These are phyloP conservation scores for Diarsia rubi DNA, from an alignment of 2,888 invertebrate genomes.

Conservation along the genomic window DNA sequence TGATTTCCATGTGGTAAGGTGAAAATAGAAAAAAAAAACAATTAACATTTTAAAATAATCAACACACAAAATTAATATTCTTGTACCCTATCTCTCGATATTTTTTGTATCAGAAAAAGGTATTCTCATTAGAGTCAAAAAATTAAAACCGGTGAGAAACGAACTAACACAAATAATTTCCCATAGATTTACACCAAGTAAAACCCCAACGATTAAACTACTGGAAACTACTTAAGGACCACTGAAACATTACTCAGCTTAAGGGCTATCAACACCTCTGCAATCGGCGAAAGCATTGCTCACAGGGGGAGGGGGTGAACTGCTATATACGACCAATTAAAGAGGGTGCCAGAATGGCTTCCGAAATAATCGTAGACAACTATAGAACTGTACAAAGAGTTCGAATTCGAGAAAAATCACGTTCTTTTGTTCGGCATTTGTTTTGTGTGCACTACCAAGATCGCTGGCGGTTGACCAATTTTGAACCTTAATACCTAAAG, in stretches of 20 bases:
- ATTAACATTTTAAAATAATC: not conserved
- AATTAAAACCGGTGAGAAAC: not conserved
- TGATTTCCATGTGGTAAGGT: no score
- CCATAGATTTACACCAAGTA: not conserved
- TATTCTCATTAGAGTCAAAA: rapidly evolving
- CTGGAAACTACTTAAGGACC: slow-evolving; percentile 42
- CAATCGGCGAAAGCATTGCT: slow-evolving; percentile 40
- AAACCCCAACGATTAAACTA: slow-evolving; percentile 13
- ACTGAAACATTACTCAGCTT: slow-evolving; percentile 44
- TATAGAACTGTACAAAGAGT: slow-evolving; percentile 20
- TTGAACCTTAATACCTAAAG: no score
- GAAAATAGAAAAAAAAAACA: not conserved
- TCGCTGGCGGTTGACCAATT: no score
- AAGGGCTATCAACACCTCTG: slow-evolving; percentile 51
- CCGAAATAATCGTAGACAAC: slow-evolving; percentile 40
- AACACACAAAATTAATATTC: not conserved
- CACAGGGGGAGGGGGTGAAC: slow-evolving; percentile 16
- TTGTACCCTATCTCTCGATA: not conserved
- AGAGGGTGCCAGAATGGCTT: slow-evolving; percentile 45
- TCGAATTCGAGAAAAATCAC: slow-evolving; percentile 11
- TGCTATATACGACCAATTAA: slow-evolving; percentile 56
- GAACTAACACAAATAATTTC: not conserved
- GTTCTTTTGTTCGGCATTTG: slow-evolving; percentile 11
- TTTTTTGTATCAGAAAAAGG: not conserved
- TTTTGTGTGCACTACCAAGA: not conserved